Evolutionary conservation across 1,140 invertebrate genomes (phyloP).

Genomic region (Araneus ventricosus): DNA sequence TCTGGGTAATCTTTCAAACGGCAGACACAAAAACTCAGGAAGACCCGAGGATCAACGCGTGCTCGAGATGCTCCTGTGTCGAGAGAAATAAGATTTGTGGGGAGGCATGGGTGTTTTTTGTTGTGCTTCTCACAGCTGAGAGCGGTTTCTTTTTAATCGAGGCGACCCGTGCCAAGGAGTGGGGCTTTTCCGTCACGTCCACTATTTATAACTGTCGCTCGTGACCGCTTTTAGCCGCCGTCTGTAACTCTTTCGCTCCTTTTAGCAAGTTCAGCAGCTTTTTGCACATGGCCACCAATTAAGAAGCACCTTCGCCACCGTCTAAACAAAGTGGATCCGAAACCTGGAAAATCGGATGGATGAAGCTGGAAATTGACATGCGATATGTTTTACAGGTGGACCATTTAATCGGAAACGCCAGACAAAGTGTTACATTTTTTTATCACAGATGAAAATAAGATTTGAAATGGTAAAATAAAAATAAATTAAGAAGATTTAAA

Average conservation of each 20-base stretch:
- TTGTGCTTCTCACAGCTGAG: not conserved
- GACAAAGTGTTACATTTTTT: too few relatives aligned
- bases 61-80: not conserved
- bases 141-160: not conserved
- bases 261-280: slow-evolving; percentile 40
- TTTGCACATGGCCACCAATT: slow-evolving; percentile 37
- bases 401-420: too few relatives aligned
- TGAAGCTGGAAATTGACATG: too few relatives aligned
- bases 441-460: too few relatives aligned
- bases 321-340: too few relatives aligned
- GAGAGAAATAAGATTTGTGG: not conserved
- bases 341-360: too few relatives aligned
- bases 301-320: not conserved
- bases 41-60: not conserved
- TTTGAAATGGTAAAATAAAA: too few relatives aligned
- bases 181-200: not conserved
- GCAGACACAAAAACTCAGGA: not conserved
- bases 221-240: slow-evolving; percentile 39
- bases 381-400: too few relatives aligned
- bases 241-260: slow-evolving; percentile 36
- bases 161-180: not conserved
- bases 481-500: too few relatives aligned
- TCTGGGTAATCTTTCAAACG: not conserved
- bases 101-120: not conserved
- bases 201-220: slow-evolving; percentile 27